These are phyloP conservation scores for Diaprepes abbreviatus DNA, from an alignment of 2,888 invertebrate species.

Conservation along the genomic window DNA sequence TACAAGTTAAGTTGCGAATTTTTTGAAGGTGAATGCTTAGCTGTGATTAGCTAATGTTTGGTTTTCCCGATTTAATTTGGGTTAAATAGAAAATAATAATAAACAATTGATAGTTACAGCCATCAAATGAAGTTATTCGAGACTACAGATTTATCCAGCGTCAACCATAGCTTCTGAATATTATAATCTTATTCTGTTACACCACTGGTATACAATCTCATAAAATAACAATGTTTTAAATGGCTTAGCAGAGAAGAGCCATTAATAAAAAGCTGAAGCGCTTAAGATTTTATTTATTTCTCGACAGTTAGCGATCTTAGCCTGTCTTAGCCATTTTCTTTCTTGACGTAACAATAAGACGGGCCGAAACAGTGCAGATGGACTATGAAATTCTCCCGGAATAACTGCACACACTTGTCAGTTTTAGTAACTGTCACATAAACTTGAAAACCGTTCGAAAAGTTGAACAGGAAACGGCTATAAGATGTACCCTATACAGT, in stretches of 20 bases:
- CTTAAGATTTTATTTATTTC: constrained; percentile 50
- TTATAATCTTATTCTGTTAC: neutral
- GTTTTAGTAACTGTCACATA: constrained; percentile 40
- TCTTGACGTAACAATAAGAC: constrained; percentile 49
- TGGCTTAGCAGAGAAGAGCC: constrained; percentile 30
- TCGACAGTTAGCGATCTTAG: constrained; percentile 45
- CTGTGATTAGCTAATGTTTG: too few species aligned
- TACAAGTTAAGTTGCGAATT: too few species aligned
- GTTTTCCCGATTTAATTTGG: too few species aligned
- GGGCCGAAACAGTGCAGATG: constrained; percentile 45
- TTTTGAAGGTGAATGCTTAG: too few species aligned
- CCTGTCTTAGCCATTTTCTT: constrained; percentile 47
- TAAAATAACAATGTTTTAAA: constrained; percentile 45
- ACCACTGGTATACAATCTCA: constrained; percentile 24
- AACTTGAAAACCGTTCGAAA: constrained; percentile 18
- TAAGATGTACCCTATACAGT: neutral
- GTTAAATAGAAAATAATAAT: too few species aligned
- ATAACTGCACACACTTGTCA: constrained; percentile 48
- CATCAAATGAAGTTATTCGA: too few species aligned
- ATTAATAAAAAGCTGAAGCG: constrained; percentile 45
- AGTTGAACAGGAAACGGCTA: neutral
- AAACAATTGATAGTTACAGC: too few species aligned
- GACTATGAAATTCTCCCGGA: constrained; percentile 46
- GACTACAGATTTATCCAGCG: too few species aligned
- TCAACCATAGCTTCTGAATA: too few species aligned